Evolutionary conservation across 2,888 invertebrate species (phyloP).

Genomic region (Melieria picta): DNA sequence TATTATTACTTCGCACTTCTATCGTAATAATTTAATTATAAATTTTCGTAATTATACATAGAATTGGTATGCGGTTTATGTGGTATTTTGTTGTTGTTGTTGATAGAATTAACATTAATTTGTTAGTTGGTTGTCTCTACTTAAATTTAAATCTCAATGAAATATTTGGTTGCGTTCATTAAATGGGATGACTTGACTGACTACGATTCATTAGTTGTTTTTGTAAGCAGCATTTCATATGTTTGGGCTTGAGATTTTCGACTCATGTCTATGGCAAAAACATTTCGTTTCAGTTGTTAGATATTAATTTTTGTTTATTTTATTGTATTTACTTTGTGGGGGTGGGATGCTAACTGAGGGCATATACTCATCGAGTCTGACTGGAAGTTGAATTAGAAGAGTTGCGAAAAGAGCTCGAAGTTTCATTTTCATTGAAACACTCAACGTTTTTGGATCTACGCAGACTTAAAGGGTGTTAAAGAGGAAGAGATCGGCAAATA

Average conservation of each 20-base stretch:
- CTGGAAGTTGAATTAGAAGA: too few relatives aligned
- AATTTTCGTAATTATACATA: slow-evolving; percentile 24
- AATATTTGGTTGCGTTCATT: slow-evolving; percentile 37
- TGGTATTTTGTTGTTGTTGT: slow-evolving; percentile 12
- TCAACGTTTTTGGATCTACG: too few relatives aligned
- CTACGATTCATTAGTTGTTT: slow-evolving; percentile 15
- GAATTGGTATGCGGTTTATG: slow-evolving; percentile 13
- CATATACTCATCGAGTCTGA: too few relatives aligned
- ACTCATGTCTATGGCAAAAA: not conserved
- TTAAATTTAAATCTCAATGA: slow-evolving; percentile 36
- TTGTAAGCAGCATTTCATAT: not conserved
- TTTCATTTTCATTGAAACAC: too few relatives aligned
- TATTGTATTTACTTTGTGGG: not conserved
- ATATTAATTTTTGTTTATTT: not conserved
- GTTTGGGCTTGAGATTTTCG: not conserved
- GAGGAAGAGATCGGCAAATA: too few relatives aligned
- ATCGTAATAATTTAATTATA: slow-evolving; percentile 13
- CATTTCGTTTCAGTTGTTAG: not conserved
- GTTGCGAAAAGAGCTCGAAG: too few relatives aligned
- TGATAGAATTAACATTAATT: slow-evolving; percentile 29
- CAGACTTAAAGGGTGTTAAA: too few relatives aligned
- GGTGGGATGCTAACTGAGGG: not conserved
- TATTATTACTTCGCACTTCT: slow-evolving; percentile 4
- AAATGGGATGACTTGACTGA: slow-evolving; percentile 24
- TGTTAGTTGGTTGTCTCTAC: slow-evolving; percentile 30